These are phyloP conservation scores for Schizothorax lantsangensis DNA, from an alignment of 2,797 vertebrate genomes.

Conservation along the genomic window DNA sequence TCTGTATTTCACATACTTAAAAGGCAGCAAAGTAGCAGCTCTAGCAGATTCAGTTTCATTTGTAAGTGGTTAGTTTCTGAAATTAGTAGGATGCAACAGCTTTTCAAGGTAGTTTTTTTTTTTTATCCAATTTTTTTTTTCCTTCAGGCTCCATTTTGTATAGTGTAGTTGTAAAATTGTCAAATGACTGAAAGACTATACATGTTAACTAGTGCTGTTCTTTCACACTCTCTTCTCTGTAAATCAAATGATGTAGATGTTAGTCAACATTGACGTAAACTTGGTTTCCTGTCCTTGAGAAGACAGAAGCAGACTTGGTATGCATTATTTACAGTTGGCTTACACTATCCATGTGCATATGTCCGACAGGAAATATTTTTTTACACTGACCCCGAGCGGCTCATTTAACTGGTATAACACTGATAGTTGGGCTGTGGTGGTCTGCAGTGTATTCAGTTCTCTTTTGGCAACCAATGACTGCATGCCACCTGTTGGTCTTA, in stretches of 20 bases:
- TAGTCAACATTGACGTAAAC: background rate
- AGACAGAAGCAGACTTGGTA: background rate
- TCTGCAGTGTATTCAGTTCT: slow-evolving; percentile 40
- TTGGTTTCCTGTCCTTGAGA: background rate
- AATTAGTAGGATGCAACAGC: background rate
- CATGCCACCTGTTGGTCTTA: slow-evolving; percentile 69
- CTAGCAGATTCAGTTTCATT: background rate
- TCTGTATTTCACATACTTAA: background rate
- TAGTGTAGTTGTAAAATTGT: background rate
- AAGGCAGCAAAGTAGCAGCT: background rate
- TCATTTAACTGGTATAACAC: background rate
- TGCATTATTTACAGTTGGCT: no score
- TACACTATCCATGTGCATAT: background rate
- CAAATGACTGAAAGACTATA: background rate
- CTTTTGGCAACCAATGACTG: slow-evolving; percentile 43
- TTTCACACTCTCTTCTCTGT: background rate
- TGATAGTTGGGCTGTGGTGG: background rate
- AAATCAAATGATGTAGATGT: background rate
- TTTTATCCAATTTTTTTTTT: background rate
- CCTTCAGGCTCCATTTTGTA: background rate
- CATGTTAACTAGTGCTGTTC: background rate
- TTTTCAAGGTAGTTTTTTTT: background rate
- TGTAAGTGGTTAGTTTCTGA: background rate
- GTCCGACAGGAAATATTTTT: no score
- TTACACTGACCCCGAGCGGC: background rate